phyloP scores from a whole-genome alignment of 1,140 invertebrate genomes.

The Himalopsyche phryganea region DNA sequence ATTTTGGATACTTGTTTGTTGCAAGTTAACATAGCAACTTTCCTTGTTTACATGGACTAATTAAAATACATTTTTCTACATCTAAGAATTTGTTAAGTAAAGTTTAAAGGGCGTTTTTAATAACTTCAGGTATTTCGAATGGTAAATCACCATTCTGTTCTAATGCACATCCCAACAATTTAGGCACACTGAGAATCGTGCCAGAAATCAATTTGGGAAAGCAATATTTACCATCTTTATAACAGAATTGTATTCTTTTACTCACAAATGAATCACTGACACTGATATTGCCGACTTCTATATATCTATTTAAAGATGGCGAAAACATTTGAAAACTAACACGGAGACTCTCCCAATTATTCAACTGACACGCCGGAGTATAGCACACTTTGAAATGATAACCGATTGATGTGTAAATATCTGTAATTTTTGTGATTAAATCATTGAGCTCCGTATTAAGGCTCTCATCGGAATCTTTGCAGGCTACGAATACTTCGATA shows the following conservation, averaged over 20 bases:
- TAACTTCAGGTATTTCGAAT: slow-evolving; percentile 31
- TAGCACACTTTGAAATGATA: slow-evolving; percentile 60
- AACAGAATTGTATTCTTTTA: slow-evolving; percentile 62
- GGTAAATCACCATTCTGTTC: slow-evolving; percentile 54
- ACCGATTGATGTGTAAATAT: slow-evolving; percentile 56
- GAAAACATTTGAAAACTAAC: slow-evolving; percentile 67
- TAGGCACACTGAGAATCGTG: slow-evolving; percentile 61
- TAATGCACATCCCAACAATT: slow-evolving; percentile 60
- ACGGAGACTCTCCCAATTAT: slow-evolving; percentile 58
- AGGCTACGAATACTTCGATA: slow-evolving; percentile 55
- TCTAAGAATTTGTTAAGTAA: too few species aligned
- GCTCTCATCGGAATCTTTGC: slow-evolving; percentile 43
- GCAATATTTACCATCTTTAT: slow-evolving; percentile 48
- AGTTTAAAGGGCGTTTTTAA: slow-evolving; percentile 15
- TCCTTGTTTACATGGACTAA: too few species aligned
- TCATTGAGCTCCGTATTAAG: slow-evolving; percentile 49
- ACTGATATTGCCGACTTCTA: slow-evolving; percentile 65
- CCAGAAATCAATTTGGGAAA: slow-evolving; percentile 62
- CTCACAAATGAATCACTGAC: slow-evolving; percentile 62
- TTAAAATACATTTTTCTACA: too few species aligned
- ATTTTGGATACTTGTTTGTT: too few species aligned
- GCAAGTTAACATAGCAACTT: too few species aligned
- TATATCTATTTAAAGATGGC: slow-evolving; percentile 51
- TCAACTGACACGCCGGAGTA: slow-evolving; percentile 53
- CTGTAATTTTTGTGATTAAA: slow-evolving; percentile 45